Evolutionary conservation across 2,113 vertebrate genomes (phyloP).

Genomic region (Euleptes europaea): DNA sequence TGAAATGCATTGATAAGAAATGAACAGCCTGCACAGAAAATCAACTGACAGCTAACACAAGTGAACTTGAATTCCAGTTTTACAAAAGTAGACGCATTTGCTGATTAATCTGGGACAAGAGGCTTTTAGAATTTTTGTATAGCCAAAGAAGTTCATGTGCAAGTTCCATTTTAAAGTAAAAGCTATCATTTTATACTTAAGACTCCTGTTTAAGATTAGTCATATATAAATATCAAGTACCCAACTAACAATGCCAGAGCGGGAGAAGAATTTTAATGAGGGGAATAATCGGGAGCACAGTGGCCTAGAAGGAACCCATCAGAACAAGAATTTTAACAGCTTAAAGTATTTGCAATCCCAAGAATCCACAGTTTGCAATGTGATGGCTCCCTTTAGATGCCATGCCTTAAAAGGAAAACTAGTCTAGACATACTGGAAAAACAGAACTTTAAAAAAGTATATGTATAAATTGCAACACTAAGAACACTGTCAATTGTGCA

Average conservation of each 20-base stretch:
- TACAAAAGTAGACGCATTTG: neutral
- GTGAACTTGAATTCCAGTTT: neutral
- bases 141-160: neutral
- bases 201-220: conserved; percentile 33
- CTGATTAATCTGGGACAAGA: neutral
- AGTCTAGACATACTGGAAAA: conserved; percentile 48
- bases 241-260: conserved; percentile 36
- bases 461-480: conserved; percentile 21
- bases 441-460: conserved; percentile 35
- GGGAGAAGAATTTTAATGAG: conserved; percentile 62
- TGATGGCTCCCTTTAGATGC: conserved; percentile 57
- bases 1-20: conserved; percentile 15
- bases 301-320: conserved; percentile 15
- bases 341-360: conserved; percentile 54
- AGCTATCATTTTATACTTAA: conserved; percentile 16
- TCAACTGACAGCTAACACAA: neutral
- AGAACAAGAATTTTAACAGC: conserved; percentile 7
- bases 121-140: neutral
- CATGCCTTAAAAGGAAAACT: conserved; percentile 71
- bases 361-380: conserved; percentile 46
- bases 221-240: conserved; percentile 45
- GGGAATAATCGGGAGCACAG: conserved; percentile 36
- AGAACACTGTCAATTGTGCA: conserved; percentile 30
- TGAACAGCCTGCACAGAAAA: neutral
- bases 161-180: conserved; percentile 38